These are phyloP conservation scores for Scaptomyza caliginosa DNA, from an alignment of 2,888 invertebrate species.

Conservation along the genomic window DNA sequence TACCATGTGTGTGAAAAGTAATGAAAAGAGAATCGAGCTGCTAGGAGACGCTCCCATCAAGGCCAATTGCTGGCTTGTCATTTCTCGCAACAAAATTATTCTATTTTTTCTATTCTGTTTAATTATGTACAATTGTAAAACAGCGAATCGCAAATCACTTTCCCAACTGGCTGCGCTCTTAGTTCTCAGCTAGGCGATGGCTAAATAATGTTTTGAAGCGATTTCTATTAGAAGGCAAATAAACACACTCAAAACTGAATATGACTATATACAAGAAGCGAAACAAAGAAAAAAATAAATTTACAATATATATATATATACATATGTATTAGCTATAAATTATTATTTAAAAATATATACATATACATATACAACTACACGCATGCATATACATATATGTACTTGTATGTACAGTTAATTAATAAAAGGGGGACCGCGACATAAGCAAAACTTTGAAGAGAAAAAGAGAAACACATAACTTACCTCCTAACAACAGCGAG, in stretches of 20 bases:
- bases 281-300: too few relatives aligned
- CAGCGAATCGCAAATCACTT: slow-evolving; percentile 16
- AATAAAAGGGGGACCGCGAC: slow-evolving; percentile 10
- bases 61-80: slow-evolving; percentile 20
- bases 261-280: slow-evolving; percentile 52
- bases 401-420: slow-evolving; percentile 27
- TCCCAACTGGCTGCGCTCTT: slow-evolving; percentile 14
- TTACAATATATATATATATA: slow-evolving; percentile 57
- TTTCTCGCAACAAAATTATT: slow-evolving; percentile 24
- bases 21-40: slow-evolving; percentile 17
- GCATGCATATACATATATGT: slow-evolving; percentile 14
- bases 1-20: slow-evolving; percentile 19
- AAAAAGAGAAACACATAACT: slow-evolving; percentile 1
- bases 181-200: slow-evolving; percentile 26
- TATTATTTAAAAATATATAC: slow-evolving; percentile 63
- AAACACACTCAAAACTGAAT: slow-evolving; percentile 56
- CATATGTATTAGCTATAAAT: slow-evolving; percentile 65
- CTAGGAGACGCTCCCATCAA: slow-evolving; percentile 26
- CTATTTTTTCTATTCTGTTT: slow-evolving; percentile 24
- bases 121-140: slow-evolving; percentile 43
- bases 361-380: slow-evolving; percentile 46
- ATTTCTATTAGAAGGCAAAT: slow-evolving; percentile 44
- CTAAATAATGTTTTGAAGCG: slow-evolving; percentile 24
- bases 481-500: slow-evolving; percentile 25
- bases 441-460: slow-evolving; percentile 17